Evolutionary conservation across 2,113 vertebrate species (phyloP), one percentile per base, ranked within the genome.

Genomic region (Paracanthobrama guichenoti): DNA sequence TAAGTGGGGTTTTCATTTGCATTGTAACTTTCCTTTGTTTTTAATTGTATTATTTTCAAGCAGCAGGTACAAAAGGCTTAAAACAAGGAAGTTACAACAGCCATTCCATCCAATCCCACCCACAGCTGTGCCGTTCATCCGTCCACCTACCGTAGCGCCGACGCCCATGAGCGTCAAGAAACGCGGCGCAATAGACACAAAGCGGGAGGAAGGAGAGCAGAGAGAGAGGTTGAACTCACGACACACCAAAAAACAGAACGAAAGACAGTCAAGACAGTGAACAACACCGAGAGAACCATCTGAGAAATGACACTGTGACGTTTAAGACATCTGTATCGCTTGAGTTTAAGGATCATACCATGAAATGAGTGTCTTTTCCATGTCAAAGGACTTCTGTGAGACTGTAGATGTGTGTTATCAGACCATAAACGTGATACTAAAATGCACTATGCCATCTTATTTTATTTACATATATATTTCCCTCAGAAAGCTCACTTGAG

Each of bases 91-190:
- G 91, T 92, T 92, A 93, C 87, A 87, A 93, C 88, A 91, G 88
- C 90, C 92, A 93, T 93, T 93, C 93, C 90, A 74, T 88, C 79
- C 84, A 81, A 81, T 90, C 92, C 66, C 82, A 66, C 5, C 83
- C 88, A 92, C 92, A 90, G 90, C 87, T 72, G 89, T 89, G 86
- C 88, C 87, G 83, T 88, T 86, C 89, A 89, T 87, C 92, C 89
- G 84, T 94, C 90, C 92, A 95, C 94, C 94, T 95, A 95, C 94
- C 94, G 94, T 95, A 84, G 84, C 90, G 86, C 91, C 90, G 87
- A 91, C 88, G 88, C 93, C 90, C 92, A 93, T 90, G 92, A 93
- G 94, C 92, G 93, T 84, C 92, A 92, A 92, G 92, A 94, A 91
- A 94, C 81, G 82, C 79, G 92, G 88, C 88, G 91, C 89, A 93